These are phyloP conservation scores for Cavia aperea DNA, from an alignment of 2,113 vertebrate genomes.

Conservation along the genomic window DNA sequence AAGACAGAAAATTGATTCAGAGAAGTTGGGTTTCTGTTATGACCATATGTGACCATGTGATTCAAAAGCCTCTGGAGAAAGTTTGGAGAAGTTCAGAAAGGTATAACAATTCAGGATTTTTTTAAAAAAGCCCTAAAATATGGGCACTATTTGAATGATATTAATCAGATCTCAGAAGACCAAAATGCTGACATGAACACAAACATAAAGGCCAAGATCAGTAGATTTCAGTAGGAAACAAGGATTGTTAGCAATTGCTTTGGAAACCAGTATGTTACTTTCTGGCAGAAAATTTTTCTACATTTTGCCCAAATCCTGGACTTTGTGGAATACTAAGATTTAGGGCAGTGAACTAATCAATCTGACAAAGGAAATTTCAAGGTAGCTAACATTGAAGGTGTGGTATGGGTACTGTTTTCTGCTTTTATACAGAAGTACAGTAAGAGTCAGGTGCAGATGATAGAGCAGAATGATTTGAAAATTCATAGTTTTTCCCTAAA, in stretches of 20 bases:
- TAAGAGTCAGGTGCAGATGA: background rate
- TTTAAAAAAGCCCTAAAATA: background rate
- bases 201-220: background rate
- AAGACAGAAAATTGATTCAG: background rate
- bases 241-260: background rate
- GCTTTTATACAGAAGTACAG: background rate
- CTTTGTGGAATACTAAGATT: background rate
- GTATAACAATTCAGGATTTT: too few species aligned
- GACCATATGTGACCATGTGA: background rate
- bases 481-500: background rate
- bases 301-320: background rate
- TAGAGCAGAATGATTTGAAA: background rate
- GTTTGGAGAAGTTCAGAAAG: background rate
- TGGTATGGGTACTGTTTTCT: background rate
- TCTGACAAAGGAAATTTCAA: background rate
- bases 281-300: background rate
- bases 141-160: background rate
- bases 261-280: background rate
- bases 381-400: background rate
- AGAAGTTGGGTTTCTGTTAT: background rate
- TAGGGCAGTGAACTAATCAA: background rate
- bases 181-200: background rate
- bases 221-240: background rate
- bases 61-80: background rate
- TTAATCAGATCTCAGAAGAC: background rate